Evolutionary conservation across 2,797 vertebrate genomes (phyloP).

Genomic region (Chiloscyllium punctatum): DNA sequence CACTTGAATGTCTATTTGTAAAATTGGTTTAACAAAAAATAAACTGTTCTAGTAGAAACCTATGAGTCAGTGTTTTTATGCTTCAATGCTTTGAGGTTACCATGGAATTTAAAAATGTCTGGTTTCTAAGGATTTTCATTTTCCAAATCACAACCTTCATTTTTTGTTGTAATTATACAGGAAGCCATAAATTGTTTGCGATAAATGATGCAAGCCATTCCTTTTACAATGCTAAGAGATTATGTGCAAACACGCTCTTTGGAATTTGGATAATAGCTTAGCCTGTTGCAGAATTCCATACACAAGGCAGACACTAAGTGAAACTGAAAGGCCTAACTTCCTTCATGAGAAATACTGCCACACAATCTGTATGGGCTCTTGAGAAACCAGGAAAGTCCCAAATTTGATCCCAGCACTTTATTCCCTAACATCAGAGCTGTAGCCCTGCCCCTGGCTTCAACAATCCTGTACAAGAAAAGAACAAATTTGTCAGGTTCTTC

Average conservation of each 20-base stretch:
- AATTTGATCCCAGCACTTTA: background rate
- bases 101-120: background rate
- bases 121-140: background rate
- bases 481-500: background rate
- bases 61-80: background rate
- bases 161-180: background rate
- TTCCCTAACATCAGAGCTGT: background rate
- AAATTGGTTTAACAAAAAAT: background rate
- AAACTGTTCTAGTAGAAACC: background rate
- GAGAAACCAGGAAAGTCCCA: background rate
- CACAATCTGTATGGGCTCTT: background rate
- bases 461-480: background rate
- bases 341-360: background rate
- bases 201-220: background rate
- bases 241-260: background rate
- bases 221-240: background rate
- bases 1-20: background rate
- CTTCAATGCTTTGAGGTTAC: background rate
- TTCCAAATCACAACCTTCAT: background rate
- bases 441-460: background rate
- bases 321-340: background rate
- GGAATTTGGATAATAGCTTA: background rate
- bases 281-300: background rate
- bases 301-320: background rate
- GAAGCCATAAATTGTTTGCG: background rate